Percentiles rank a stretch among this genome's conserved stretches.
phyloP scores from a whole-genome alignment of 1,140 invertebrate genomes.

The Drosophila asahinai region DNA sequence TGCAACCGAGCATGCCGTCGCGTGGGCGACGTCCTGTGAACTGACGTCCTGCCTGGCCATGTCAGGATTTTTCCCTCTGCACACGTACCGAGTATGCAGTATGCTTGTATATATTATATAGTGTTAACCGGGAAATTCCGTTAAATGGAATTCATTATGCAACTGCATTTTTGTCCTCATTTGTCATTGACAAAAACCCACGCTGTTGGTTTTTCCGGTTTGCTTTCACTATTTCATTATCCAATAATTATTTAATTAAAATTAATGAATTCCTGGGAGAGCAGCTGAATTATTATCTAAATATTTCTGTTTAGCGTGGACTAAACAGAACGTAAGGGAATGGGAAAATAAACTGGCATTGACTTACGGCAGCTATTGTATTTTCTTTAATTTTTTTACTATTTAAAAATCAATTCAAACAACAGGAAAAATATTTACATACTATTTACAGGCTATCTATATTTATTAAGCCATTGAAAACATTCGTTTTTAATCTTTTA shows the following conservation, averaged over 20 bases:
- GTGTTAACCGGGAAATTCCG: constrained; percentile 66
- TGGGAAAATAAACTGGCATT: not conserved
- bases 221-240: not conserved
- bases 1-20: constrained; percentile 45
- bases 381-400: no score
- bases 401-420: no score
- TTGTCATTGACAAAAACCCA: constrained; percentile 35
- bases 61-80: constrained; percentile 4
- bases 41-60: constrained; percentile 35
- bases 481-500: no score
- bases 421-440: no score
- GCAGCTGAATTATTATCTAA: not conserved
- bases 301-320: constrained; percentile 2
- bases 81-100: not conserved
- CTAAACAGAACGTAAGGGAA: not conserved
- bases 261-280: not conserved
- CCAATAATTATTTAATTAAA: constrained; percentile 10
- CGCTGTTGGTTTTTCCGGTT: no score
- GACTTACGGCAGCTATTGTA: not conserved
- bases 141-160: constrained; percentile 64
- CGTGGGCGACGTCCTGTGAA: constrained; percentile 45
- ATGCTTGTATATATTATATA: not conserved
- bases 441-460: no score
- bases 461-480: not conserved
- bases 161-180: constrained; percentile 25